Conservation (phyloP, 2,113 vertebrate genomes). For the Polyodon spathula region DNA sequence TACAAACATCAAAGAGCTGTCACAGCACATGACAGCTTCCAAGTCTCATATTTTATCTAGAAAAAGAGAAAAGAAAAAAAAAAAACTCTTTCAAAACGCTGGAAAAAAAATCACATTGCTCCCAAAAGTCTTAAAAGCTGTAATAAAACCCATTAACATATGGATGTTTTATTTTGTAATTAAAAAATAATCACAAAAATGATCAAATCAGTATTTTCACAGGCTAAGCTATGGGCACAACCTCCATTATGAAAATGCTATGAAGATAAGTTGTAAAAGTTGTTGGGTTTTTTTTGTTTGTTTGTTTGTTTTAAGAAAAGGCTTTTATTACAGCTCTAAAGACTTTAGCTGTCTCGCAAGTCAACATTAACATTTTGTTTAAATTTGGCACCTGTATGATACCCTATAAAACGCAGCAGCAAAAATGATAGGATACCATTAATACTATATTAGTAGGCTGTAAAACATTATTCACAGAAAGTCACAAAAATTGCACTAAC, state of each 20-base stretch:
- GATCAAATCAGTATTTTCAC: not conserved
- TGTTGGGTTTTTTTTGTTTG: not conserved
- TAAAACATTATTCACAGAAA: slow-evolving; percentile 18
- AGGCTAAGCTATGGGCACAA: no score
- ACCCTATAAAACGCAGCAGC: slow-evolving; percentile 17
- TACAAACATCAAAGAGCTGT: slow-evolving; percentile 32
- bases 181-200: no score
- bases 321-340: slow-evolving; percentile 15
- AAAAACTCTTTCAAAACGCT: slow-evolving; percentile 20
- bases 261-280: no score
- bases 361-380: slow-evolving; percentile 12
- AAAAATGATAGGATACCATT: slow-evolving; percentile 15
- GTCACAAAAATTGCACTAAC: slow-evolving; percentile 36
- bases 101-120: slow-evolving; percentile 27
- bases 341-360: slow-evolving; percentile 4
- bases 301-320: slow-evolving; percentile 1
- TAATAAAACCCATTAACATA: slow-evolving; percentile 8
- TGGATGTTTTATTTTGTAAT: no score
- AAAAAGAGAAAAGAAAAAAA: not conserved
- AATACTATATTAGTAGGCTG: slow-evolving; percentile 14
- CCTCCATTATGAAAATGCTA: no score
- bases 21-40: slow-evolving; percentile 31
- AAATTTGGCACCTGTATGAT: slow-evolving; percentile 16
- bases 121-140: slow-evolving; percentile 29
- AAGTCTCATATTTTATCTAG: slow-evolving; percentile 6